Evolutionary conservation across 2,797 vertebrate species (phyloP).

Genomic region (Echiichthys vipera): DNA sequence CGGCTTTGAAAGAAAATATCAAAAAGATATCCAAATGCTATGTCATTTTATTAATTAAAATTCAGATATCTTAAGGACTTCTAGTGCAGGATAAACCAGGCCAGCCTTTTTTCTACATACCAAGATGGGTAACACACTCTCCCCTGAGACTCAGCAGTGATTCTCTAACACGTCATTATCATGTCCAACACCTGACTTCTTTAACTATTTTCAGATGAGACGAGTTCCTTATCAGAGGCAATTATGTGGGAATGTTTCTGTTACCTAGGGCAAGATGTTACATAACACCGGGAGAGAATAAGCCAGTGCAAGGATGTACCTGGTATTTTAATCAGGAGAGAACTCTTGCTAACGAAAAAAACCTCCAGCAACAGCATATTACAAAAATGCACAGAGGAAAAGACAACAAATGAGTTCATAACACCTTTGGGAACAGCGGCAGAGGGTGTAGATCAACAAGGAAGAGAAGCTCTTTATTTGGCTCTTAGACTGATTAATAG

Average conservation of each 20-base stretch:
- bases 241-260: conserved; percentile 48
- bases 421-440: conserved; percentile 50
- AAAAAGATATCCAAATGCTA: neutral
- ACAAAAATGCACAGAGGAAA: conserved; percentile 38
- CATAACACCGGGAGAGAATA: conserved; percentile 24
- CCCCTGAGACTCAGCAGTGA: conserved; percentile 39
- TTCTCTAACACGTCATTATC: conserved; percentile 65
- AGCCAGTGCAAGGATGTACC: neutral
- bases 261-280: conserved; percentile 31
- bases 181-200: conserved; percentile 61
- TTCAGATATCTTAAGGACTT: conserved; percentile 19
- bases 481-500: conserved; percentile 67
- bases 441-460: conserved; percentile 63
- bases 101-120: conserved; percentile 20
- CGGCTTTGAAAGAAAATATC: conserved; percentile 9
- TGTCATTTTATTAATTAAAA: conserved; percentile 13
- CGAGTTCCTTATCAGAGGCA: conserved; percentile 53
- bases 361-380: conserved; percentile 18
- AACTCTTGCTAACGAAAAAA: neutral
- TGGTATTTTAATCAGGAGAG: conserved; percentile 47
- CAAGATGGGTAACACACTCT: conserved; percentile 56
- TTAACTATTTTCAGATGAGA: conserved; percentile 45
- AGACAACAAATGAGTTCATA: conserved; percentile 50
- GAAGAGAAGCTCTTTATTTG: conserved; percentile 56
- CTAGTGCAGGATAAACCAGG: neutral